These are phyloP conservation scores for Grammomys surdaster DNA, from an alignment of 2,113 vertebrate species.

Conservation along the genomic window DNA sequence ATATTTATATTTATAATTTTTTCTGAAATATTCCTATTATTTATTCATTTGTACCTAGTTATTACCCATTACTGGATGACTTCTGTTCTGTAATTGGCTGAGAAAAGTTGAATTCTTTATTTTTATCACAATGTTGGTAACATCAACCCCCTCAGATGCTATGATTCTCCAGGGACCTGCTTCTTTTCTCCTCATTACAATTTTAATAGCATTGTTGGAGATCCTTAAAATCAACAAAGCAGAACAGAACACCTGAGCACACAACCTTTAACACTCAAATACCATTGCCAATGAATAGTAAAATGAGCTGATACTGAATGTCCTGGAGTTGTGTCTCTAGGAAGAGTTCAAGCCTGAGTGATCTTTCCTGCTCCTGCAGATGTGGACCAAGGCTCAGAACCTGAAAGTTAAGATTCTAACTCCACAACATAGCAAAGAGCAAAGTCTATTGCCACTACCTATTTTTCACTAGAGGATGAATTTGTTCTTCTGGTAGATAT, in stretches of 20 bases:
- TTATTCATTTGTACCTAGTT: not conserved
- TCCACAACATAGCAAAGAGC: not conserved
- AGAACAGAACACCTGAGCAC: not conserved
- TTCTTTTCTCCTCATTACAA: not conserved
- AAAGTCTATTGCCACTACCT: not conserved
- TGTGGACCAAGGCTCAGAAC: not conserved
- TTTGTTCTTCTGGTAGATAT: not conserved
- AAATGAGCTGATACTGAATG: not conserved
- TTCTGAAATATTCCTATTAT: not conserved
- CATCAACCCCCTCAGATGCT: not conserved
- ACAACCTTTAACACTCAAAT: accelerated
- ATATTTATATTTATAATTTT: not conserved
- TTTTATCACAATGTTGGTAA: not conserved
- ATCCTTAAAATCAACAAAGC: not conserved
- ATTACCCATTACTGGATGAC: not conserved
- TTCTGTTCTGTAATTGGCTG: not conserved
- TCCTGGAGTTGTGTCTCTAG: not conserved
- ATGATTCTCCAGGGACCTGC: not conserved
- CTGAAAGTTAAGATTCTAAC: not conserved
- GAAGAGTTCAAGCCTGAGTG: not conserved
- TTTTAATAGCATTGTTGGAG: not conserved
- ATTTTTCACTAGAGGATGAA: not conserved
- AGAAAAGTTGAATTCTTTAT: not conserved
- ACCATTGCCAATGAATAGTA: not conserved
- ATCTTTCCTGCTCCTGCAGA: not conserved